Conservation (phyloP, 2,797 vertebrate species). For the Chaetophractus vellerosus region DNA sequence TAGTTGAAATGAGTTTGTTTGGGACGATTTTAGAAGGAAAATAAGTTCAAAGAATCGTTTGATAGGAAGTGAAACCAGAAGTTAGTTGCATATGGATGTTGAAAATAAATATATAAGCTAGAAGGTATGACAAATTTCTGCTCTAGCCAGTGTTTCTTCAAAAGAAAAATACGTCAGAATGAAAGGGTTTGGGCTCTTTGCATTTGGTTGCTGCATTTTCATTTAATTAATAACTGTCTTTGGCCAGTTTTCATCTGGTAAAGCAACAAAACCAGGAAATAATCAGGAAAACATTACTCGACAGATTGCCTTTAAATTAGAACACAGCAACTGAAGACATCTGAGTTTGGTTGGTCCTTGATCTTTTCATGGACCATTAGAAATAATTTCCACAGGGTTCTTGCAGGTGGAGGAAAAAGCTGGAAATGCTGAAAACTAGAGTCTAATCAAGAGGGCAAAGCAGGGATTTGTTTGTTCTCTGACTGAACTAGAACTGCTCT, state of each 20-base stretch:
- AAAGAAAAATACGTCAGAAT: conserved; percentile 18
- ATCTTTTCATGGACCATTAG: conserved; percentile 76
- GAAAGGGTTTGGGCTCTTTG: conserved; percentile 32
- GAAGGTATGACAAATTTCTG: conserved; percentile 40
- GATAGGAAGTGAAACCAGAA: conserved; percentile 78
- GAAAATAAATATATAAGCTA: conserved; percentile 65
- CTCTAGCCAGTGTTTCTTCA: neutral
- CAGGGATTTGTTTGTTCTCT: neutral
- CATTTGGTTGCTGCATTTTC: conserved; percentile 76
- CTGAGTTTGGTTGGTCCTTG: conserved; percentile 59
- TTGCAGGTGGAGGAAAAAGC: conserved; percentile 51
- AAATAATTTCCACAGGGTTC: conserved; percentile 72
- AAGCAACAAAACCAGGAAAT: conserved; percentile 61
- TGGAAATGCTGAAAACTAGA: conserved; percentile 38
- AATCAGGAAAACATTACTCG: conserved; percentile 77
- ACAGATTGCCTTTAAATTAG: conserved; percentile 47
- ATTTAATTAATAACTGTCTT: conserved; percentile 81
- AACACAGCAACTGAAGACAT: conserved; percentile 67
- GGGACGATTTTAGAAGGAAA: conserved; percentile 74
- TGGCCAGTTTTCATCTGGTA: conserved; percentile 73
- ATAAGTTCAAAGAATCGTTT: conserved; percentile 77
- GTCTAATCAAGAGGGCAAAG: neutral
- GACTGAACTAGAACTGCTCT: neutral
- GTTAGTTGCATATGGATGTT: conserved; percentile 54
- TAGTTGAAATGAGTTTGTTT: conserved; percentile 43